Conservation (phyloP, 2,888 invertebrate species). For the Andrena minutula region DNA sequence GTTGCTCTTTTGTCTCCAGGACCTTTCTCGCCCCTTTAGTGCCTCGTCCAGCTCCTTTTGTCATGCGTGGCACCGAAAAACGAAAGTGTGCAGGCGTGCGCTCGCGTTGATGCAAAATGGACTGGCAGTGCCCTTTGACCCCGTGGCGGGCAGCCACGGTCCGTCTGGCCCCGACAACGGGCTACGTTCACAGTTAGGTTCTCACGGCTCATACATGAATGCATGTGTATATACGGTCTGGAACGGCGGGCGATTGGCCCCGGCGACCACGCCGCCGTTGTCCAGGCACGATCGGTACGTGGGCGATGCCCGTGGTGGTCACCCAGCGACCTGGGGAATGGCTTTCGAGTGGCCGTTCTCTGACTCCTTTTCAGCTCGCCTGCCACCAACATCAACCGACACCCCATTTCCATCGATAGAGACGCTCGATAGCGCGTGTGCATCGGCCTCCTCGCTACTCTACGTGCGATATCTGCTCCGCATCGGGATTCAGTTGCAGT, state of each 20-base stretch:
- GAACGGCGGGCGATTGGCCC: constrained; percentile 67
- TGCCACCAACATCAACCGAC: constrained; percentile 35
- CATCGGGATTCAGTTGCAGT: not conserved
- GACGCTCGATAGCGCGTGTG: constrained; percentile 7
- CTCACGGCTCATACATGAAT: constrained; percentile 82
- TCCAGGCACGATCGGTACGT: constrained; percentile 58
- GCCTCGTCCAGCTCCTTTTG: constrained; percentile 36
- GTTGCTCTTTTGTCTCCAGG: constrained; percentile 33
- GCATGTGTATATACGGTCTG: constrained; percentile 71
- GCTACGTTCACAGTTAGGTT: constrained; percentile 83
- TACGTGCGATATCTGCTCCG: not conserved
- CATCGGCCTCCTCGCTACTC: not conserved
- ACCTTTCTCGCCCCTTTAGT: not conserved
- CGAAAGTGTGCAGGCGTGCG: constrained; percentile 58
- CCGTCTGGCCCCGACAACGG: constrained; percentile 72
- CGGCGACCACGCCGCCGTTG: constrained; percentile 48
- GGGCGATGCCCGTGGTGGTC: constrained; percentile 68
- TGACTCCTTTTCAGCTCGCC: constrained; percentile 37
- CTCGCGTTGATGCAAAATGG: constrained; percentile 76
- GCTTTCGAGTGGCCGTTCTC: constrained; percentile 32
- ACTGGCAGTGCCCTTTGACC: constrained; percentile 80
- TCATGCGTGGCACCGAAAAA: constrained; percentile 65
- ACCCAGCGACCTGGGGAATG: constrained; percentile 52
- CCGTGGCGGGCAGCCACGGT: constrained; percentile 60
- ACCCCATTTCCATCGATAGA: constrained; percentile 30